Evolutionary conservation across 2,113 vertebrate species (phyloP).

Genomic region (Notechis scutatus): DNA sequence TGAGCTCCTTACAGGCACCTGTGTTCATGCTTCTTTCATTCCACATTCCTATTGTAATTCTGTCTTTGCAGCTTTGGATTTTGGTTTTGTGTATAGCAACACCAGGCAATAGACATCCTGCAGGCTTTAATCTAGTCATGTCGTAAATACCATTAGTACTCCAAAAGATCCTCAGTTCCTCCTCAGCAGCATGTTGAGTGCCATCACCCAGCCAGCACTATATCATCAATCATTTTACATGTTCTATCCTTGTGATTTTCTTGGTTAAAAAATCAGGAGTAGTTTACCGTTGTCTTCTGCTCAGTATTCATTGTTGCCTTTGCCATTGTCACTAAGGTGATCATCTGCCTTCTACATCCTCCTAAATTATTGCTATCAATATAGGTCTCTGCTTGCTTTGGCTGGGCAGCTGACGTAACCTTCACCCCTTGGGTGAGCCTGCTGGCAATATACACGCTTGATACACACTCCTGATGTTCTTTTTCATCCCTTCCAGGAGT

Average conservation of each 20-base stretch:
- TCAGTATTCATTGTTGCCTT: not conserved
- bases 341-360: not conserved
- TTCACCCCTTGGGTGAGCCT: not conserved
- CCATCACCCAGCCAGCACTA: not conserved
- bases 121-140: not conserved
- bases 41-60: not conserved
- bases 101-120: not conserved
- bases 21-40: not conserved
- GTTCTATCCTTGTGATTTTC: not conserved
- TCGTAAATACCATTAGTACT: not conserved
- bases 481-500: not conserved
- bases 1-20: not conserved
- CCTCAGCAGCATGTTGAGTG: not conserved
- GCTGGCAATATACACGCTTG: not conserved
- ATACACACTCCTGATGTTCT: not conserved
- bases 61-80: not conserved
- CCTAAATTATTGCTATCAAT: not conserved
- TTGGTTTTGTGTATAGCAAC: not conserved
- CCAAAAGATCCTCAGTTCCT: not conserved
- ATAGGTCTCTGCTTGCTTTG: not conserved
- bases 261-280: not conserved
- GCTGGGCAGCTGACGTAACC: not conserved
- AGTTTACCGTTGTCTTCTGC: not conserved
- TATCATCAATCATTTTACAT: not conserved
- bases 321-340: not conserved